phyloP scores from a whole-genome alignment of 37 sponge, comb jelly and placozoan genomes.

The Diacarnus erythraeanus region DNA sequence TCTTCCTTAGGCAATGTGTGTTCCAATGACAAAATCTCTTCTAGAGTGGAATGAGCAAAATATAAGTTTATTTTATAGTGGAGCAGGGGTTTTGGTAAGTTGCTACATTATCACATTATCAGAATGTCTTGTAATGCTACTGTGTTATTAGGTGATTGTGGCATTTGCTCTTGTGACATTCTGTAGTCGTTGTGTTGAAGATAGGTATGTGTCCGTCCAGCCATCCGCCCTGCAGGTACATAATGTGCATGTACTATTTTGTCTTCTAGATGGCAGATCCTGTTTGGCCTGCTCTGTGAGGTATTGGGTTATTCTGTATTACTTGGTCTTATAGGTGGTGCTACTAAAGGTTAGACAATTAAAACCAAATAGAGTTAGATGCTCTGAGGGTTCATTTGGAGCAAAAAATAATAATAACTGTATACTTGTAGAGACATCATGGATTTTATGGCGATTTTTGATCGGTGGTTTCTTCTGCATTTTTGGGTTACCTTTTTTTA shows the following conservation, averaged over 20 bases:
- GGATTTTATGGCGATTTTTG: slow-evolving; percentile 38
- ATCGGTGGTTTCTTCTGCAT: slow-evolving; percentile 38
- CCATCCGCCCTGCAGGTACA: background rate
- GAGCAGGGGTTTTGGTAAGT: slow-evolving; percentile 60
- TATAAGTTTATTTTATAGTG: slow-evolving; percentile 76
- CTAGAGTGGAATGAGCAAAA: slow-evolving; percentile 66
- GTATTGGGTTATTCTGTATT: slow-evolving; percentile 48
- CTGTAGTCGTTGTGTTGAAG: slow-evolving; percentile 41
- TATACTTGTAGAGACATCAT: slow-evolving; percentile 25
- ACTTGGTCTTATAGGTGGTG: slow-evolving; percentile 12
- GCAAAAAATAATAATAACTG: background rate
- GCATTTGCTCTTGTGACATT: slow-evolving; percentile 38
- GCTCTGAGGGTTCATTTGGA: background rate
- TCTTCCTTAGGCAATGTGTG: slow-evolving; percentile 60
- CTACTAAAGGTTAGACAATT: slow-evolving; percentile 17
- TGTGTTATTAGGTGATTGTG: slow-evolving; percentile 44
- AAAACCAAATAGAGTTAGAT: background rate
- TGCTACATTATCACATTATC: too few species aligned
- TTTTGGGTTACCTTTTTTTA: slow-evolving; percentile 63
- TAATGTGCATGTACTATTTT: background rate
- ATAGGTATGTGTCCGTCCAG: slow-evolving; percentile 42
- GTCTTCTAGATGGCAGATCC: slow-evolving; percentile 57
- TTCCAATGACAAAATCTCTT: slow-evolving; percentile 64
- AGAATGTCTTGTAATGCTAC: background rate
- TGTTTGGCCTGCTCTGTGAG: slow-evolving; percentile 53